phyloP scores from a whole-genome alignment of 1,140 invertebrate genomes.

The Macrocentrus cingulum region DNA sequence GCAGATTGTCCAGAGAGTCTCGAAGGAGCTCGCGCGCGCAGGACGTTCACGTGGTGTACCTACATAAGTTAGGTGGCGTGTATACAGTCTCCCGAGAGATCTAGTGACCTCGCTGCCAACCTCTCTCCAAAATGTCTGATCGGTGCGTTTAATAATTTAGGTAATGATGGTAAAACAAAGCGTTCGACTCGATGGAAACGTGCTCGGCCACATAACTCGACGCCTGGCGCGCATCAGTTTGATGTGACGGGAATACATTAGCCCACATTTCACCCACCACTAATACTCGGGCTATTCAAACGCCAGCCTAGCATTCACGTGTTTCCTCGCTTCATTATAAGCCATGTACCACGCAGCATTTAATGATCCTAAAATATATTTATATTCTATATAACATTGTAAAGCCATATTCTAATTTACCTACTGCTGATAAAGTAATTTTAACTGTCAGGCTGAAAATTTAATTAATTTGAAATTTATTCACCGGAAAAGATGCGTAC shows the following conservation, averaged over 20 bases:
- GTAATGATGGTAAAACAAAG: slow-evolving; percentile 34
- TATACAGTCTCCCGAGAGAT: background rate
- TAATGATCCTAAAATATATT: too few species aligned
- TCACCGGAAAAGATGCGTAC: too few species aligned
- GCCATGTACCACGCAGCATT: too few species aligned
- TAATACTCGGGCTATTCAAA: background rate
- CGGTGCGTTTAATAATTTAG: slow-evolving; percentile 24
- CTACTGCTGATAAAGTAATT: too few species aligned
- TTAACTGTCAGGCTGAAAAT: too few species aligned
- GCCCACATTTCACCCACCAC: slow-evolving; percentile 1
- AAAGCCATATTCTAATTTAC: too few species aligned
- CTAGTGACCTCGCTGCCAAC: background rate
- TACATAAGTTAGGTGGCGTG: too few species aligned
- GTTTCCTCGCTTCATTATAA: background rate
- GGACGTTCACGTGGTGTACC: too few species aligned
- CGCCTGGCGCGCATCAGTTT: slow-evolving; percentile 10
- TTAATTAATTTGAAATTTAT: too few species aligned
- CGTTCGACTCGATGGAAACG: slow-evolving; percentile 10
- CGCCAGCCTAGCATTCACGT: slow-evolving; percentile 2
- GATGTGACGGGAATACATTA: slow-evolving; percentile 33
- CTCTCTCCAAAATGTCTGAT: background rate
- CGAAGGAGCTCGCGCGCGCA: background rate
- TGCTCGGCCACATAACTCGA: slow-evolving; percentile 19
- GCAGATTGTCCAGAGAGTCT: background rate
- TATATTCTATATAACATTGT: too few species aligned